These are phyloP conservation scores for Eupithecia vulgata DNA, from an alignment of 2,888 invertebrate genomes.

Conservation along the genomic window DNA sequence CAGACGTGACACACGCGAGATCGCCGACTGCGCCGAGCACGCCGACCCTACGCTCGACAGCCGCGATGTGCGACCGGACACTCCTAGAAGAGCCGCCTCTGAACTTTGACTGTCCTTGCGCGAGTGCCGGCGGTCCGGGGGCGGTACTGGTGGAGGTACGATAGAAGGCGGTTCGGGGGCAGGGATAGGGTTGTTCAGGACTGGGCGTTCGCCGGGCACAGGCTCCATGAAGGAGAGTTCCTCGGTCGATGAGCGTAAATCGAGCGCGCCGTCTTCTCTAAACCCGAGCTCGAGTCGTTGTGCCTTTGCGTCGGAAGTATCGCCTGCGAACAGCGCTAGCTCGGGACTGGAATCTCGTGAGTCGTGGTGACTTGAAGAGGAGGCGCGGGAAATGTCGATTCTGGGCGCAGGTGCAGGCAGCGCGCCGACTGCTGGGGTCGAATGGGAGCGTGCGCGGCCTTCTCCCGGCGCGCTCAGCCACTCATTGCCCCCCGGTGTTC, in stretches of 20 bases:
- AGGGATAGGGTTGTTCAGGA: slow-evolving; percentile 53
- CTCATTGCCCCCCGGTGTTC: slow-evolving; percentile 44
- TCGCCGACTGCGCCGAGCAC: slow-evolving; percentile 85
- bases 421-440: slow-evolving; percentile 65
- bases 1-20: slow-evolving; percentile 68
- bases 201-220: slow-evolving; percentile 62
- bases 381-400: slow-evolving; percentile 95
- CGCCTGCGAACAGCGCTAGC: slow-evolving; percentile 89
- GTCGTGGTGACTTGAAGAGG: slow-evolving; percentile 94
- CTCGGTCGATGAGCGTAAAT: slow-evolving; percentile 93
- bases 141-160: slow-evolving; percentile 69
- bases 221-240: slow-evolving; percentile 92
- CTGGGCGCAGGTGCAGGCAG: slow-evolving; percentile 90
- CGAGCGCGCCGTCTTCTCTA: slow-evolving; percentile 91
- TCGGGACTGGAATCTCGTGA: slow-evolving; percentile 92
- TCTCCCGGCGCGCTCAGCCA: slow-evolving; percentile 53
- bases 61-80: slow-evolving; percentile 92
- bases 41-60: slow-evolving; percentile 90
- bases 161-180: slow-evolving; percentile 47
- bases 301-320: slow-evolving; percentile 52
- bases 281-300: slow-evolving; percentile 81
- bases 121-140: slow-evolving; percentile 79
- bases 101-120: slow-evolving; percentile 90
- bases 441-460: slow-evolving; percentile 74
- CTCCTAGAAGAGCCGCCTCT: slow-evolving; percentile 89